Base-by-base conservation (phyloP, 2,797 vertebrate genomes). In the Esox masquinongy region DNA sequence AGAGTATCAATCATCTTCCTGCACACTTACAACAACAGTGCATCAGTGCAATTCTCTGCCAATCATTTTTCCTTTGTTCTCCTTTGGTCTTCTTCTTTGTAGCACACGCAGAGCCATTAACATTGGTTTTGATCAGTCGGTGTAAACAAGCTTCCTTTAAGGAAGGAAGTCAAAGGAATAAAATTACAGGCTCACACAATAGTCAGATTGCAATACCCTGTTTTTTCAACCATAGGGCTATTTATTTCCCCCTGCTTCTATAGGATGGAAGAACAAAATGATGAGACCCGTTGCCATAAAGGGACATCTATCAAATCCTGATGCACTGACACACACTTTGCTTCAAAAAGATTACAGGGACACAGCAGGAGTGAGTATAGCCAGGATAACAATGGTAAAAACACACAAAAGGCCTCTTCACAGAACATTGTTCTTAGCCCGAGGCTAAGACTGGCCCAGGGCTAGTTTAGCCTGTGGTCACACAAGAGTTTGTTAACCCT, bases 41-140 rank as follows among this genome's bases (percentile, higher is more conserved):
- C 53, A 56, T 56, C 53, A 56, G 53, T 79, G 47, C 79, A 16
- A 77, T 79, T 82, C 77, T 87, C 82, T 75, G 29, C 49, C 68
- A 24, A 77, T 84, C 83, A 76, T 72, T 83, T 70, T 39, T 49
- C 75, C 88, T 88, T 84, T 85, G 85, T 56, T 85, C 82, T 59
- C 24, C 64, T 77, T n/a, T 81, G 76, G 72, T 78, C 71, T 76
- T 80, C 79, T 61, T 11, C 29, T 80, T 81, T 79, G 80, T 80
- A 83, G 74, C 82, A 75, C 78, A 82, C 67, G 73, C 47, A 69
- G 24, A 29, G 59, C 67, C 76, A 91, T 75, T 77, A 51, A 79
- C 75, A 4, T 75, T 84, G 85, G 84, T 87, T 91, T 83, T 89
- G 80, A 90, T 92, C 85, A 72, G 80, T 59, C 75, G 51, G 39